A percentile compares a stretch with the other conserved stretches of the same genome.
Conservation (phyloP, 2,797 vertebrate species). For the Mus minutoides region DNA sequence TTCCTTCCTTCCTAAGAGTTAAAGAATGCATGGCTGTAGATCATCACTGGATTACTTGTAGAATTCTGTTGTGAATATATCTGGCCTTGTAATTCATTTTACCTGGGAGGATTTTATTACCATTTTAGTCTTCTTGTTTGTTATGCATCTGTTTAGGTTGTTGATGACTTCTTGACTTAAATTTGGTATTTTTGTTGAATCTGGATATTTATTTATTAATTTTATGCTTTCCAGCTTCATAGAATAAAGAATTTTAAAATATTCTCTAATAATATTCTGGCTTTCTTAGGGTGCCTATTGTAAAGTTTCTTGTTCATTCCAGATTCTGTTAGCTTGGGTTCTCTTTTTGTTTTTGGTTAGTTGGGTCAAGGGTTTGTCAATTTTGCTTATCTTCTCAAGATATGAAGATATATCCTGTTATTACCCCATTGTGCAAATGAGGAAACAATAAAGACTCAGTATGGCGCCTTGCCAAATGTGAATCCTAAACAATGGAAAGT, state of each 20-base stretch:
- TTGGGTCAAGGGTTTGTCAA: not conserved
- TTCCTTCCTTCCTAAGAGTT: not conserved
- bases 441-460: not conserved
- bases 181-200: not conserved
- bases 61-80: not conserved
- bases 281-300: not conserved
- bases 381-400: not conserved
- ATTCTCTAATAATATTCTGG: not conserved
- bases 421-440: not conserved
- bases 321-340: not conserved
- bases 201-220: not conserved
- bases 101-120: not conserved
- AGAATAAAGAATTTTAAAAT: not conserved
- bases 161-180: not conserved
- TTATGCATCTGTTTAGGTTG: not conserved
- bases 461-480: not conserved
- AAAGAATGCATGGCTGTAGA: not conserved
- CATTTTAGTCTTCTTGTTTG: not conserved
- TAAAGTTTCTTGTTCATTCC: not conserved
- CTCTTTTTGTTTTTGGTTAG: not conserved
- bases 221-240: not conserved
- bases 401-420: not conserved
- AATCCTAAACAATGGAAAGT: not conserved
- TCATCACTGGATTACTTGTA: not conserved
- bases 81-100: not conserved